Base-by-base conservation (phyloP, 2,113 vertebrate genomes). In the Macaca mulatta region DNA sequence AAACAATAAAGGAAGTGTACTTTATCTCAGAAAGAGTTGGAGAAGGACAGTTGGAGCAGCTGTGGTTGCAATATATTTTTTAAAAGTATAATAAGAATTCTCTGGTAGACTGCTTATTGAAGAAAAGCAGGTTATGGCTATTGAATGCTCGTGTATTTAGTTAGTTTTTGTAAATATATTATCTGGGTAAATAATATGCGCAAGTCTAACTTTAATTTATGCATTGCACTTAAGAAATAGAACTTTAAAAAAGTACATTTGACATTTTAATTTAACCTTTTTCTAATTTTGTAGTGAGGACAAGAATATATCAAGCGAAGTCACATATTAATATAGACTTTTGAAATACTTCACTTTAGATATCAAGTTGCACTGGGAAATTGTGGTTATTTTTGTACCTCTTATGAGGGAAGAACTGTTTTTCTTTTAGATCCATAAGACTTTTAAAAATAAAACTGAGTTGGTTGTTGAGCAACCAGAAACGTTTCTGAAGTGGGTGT, bases 381-480 rank as follows among this genome's bases (percentile, higher is more conserved):
- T 64, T 35, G 40, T 85, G 55, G 64, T 95, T 96, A 88, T 96
- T 97, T 96, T 96, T 82, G 61, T 16, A 91, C 52, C 82, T 89
- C 20, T 84, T 90, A 70, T n/a, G 89, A 89, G 91, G 20, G 78
- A 96, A 94, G 84, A 96, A 88, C n/a, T 81, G 55, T 75, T 74
- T 97, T 97, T 94, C 93, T 93, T 96, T 94, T 89, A 93, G 93
- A 95, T 94, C 92, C 59, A 25, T 81, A 91, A 86, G 88, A 88
- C 55, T 90, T 96, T 96, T 96, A 97, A 97, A 97, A 96, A 94
- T 97, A 96, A 96, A 96, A 94, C 72, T 93, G 67, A 14, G 80
- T 88, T 89, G 69, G 96, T 89, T 92, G 70, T 92, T 97, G 94
- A 87, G 96, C 89, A 97, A 86, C 94, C 64, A 96, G 87, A 96